phyloP scores from a whole-genome alignment of 2,888 invertebrate genomes.

The Rhagonycha lutea region DNA sequence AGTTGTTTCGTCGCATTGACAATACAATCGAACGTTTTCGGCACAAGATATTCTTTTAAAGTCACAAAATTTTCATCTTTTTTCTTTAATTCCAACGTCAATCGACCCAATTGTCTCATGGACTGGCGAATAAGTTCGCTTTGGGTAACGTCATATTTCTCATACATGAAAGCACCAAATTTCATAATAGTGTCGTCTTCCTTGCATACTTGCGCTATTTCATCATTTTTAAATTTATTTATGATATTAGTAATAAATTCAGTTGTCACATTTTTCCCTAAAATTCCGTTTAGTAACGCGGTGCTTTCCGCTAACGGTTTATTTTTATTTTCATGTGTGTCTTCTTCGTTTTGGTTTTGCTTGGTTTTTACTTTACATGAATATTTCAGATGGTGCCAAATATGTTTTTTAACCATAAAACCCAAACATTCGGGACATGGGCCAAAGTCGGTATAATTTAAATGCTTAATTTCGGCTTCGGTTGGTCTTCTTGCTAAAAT shows the following conservation, averaged over 20 bases:
- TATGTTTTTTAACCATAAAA: constrained; percentile 3
- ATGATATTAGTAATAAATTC: neutral
- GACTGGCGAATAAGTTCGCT: constrained; percentile 7
- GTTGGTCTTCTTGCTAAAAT: constrained; percentile 1
- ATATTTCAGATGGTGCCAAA: constrained; percentile 8
- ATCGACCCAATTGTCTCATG: constrained; percentile 7
- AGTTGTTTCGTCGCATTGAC: constrained; percentile 10
- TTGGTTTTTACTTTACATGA: neutral
- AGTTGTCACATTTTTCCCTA: neutral
- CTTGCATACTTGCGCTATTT: neutral
- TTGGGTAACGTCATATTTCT: constrained; percentile 8
- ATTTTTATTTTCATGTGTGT: neutral
- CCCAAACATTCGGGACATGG: constrained; percentile 11
- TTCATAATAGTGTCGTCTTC: neutral
- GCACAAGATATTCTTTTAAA: constrained; percentile 11
- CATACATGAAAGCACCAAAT: constrained; percentile 18
- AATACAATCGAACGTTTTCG: constrained; percentile 18
- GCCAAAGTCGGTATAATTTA: neutral
- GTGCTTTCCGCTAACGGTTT: neutral
- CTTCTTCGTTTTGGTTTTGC: neutral
- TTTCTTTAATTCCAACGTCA: neutral
- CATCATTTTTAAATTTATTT: constrained; percentile 1
- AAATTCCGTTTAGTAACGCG: neutral
- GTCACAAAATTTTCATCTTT: neutral
- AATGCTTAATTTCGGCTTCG: neutral